Evolutionary conservation across 64 coral and sea anemone genomes (phyloP).

Genomic region (Hydrozoanthus tunicans): DNA sequence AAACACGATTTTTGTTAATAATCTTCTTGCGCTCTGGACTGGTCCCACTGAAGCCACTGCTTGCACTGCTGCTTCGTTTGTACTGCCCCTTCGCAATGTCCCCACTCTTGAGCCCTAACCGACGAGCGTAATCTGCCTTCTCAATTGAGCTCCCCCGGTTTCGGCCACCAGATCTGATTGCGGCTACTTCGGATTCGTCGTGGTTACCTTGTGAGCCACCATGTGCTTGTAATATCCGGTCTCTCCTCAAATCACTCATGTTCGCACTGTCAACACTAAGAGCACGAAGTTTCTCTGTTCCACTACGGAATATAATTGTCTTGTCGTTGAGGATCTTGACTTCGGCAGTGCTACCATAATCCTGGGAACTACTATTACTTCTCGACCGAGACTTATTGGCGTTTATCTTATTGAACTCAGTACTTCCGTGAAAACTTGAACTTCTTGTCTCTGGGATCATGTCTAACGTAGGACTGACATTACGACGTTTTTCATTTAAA

Average conservation of each 20-base stretch:
- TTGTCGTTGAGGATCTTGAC: slow-evolving; percentile 93
- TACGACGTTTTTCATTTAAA: slow-evolving; percentile 81
- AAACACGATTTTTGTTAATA: slow-evolving; percentile 78
- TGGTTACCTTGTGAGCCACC: slow-evolving; percentile 52
- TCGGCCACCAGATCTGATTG: slow-evolving; percentile 37
- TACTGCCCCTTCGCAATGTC: slow-evolving; percentile 65
- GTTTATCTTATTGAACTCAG: slow-evolving; percentile 74
- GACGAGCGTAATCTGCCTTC: slow-evolving; percentile 78
- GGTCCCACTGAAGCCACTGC: slow-evolving; percentile 54
- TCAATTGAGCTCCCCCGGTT: slow-evolving; percentile 80
- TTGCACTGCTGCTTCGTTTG: slow-evolving; percentile 57
- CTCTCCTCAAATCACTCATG: slow-evolving; percentile 68
- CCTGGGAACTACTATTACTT: not conserved
- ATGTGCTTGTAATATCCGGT: slow-evolving; percentile 68
- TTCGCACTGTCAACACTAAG: slow-evolving; percentile 73
- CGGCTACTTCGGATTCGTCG: slow-evolving; percentile 56
- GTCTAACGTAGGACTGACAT: slow-evolving; percentile 74
- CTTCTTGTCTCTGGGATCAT: slow-evolving; percentile 88
- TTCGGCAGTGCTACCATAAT: slow-evolving; percentile 70
- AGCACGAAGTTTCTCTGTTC: slow-evolving; percentile 68
- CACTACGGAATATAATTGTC: slow-evolving; percentile 77
- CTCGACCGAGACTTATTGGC: slow-evolving; percentile 57
- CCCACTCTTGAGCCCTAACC: slow-evolving; percentile 80
- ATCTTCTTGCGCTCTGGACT: slow-evolving; percentile 75
- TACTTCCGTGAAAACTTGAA: slow-evolving; percentile 89